Conservation (phyloP, 37 sponge, comb jelly and placozoan genomes). For the Agelas oroides region DNA sequence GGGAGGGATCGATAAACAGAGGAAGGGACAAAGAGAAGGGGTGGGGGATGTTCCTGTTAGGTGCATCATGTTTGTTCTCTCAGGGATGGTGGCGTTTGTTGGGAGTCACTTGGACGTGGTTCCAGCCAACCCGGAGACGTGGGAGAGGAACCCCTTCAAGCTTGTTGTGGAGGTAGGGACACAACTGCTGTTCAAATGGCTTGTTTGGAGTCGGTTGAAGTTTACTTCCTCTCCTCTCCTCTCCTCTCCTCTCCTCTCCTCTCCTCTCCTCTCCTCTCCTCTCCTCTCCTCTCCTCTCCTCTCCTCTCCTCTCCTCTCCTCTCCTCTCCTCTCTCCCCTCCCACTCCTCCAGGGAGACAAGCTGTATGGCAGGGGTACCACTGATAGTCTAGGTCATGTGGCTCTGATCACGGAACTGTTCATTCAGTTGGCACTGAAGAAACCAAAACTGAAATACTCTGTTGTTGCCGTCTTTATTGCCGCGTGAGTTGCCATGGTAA, state of each 20-base stretch:
- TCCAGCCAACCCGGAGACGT: constrained; percentile 86
- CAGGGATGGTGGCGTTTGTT: constrained; percentile 71
- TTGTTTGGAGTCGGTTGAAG: too few relatives aligned
- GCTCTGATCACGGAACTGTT: constrained; percentile 85
- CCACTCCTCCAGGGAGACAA: constrained; percentile 67
- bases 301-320: too few relatives aligned
- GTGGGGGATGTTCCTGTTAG: too few relatives aligned
- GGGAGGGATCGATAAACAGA: too few relatives aligned
- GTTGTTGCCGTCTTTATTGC: constrained; percentile 86
- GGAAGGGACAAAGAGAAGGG: too few relatives aligned
- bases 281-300: too few relatives aligned
- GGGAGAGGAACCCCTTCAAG: constrained; percentile 82
- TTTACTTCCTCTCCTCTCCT: too few relatives aligned
- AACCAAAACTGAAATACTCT: constrained; percentile 54
- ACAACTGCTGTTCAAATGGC: too few relatives aligned
- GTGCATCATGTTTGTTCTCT: too few relatives aligned
- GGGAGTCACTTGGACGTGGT: constrained; percentile 85
- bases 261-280: too few relatives aligned
- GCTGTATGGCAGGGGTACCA: constrained; percentile 83
- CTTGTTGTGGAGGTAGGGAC: constrained; percentile 62
- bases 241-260: too few relatives aligned
- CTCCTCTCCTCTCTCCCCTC: too few relatives aligned
- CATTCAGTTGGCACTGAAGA: constrained; percentile 78
- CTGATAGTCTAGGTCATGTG: constrained; percentile 86
- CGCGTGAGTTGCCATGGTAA: constrained; percentile 36